phyloP scores from a whole-genome alignment of 2,113 vertebrate genomes.

The Tachysurus vachellii region DNA sequence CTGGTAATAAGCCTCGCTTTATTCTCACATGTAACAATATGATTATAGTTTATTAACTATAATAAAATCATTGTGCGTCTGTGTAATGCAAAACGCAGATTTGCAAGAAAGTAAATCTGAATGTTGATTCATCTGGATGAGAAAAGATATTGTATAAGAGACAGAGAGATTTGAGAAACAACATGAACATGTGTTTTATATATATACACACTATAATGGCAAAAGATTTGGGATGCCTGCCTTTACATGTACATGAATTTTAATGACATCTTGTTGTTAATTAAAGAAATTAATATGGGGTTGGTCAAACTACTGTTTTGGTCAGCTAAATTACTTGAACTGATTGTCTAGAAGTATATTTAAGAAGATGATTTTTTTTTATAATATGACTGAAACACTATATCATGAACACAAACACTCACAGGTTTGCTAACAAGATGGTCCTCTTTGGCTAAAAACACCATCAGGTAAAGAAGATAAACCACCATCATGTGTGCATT shows the following conservation, averaged over 20 bases:
- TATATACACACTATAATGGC: too few species aligned
- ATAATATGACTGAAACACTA: not conserved
- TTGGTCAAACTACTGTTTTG: too few species aligned
- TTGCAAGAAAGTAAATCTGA: not conserved
- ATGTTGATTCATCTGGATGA: not conserved
- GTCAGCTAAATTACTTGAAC: too few species aligned
- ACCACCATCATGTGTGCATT: slow-evolving; percentile 82
- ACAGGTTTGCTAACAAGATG: slow-evolving; percentile 80
- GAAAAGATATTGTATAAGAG: not conserved
- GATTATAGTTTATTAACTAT: not conserved
- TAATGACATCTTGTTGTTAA: too few species aligned
- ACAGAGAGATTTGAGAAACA: not conserved
- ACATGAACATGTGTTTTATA: not conserved
- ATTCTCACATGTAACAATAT: not conserved
- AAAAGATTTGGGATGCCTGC: too few species aligned
- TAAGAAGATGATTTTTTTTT: not conserved
- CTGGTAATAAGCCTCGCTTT: not conserved
- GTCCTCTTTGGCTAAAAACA: slow-evolving; percentile 91
- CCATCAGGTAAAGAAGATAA: slow-evolving; percentile 91
- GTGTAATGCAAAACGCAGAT: not conserved
- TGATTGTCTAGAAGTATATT: not conserved
- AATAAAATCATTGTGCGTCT: not conserved
- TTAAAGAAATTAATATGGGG: too few species aligned
- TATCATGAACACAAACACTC: slow-evolving; percentile 51
- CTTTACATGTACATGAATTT: too few species aligned